phyloP scores from a whole-genome alignment of 2,113 vertebrate species.

The Platysteira castanea region DNA sequence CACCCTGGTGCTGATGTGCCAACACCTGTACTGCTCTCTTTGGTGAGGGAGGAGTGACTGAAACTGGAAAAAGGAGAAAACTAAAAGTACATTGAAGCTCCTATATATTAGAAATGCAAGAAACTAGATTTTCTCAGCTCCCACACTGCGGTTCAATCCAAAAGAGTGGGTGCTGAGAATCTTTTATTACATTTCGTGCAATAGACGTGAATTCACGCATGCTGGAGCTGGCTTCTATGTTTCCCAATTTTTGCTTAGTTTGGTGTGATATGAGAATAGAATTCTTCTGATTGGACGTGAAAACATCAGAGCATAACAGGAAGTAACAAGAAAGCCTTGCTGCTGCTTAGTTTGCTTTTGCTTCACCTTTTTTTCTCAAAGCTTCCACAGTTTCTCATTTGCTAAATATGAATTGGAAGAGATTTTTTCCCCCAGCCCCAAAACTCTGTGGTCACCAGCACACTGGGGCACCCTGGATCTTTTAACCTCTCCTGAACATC shows the following conservation, averaged over 20 bases:
- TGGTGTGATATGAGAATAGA: background rate
- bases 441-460: background rate
- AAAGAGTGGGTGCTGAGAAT: constrained; percentile 1
- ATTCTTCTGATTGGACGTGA: background rate
- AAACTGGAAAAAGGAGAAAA: background rate
- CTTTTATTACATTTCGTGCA: background rate
- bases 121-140: constrained; percentile 15
- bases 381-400: background rate
- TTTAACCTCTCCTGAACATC: background rate
- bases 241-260: background rate
- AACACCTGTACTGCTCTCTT: background rate
- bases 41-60: rapidly evolving
- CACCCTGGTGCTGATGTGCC: background rate
- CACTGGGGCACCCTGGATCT: background rate
- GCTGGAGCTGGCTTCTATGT: background rate
- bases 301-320: background rate
- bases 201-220: background rate
- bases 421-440: background rate
- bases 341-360: background rate
- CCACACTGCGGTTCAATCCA: background rate
- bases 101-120: background rate
- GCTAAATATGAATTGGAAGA: background rate
- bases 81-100: background rate
- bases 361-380: background rate
- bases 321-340: background rate